Evolutionary conservation across 2,888 invertebrate species (phyloP).

Genomic region (Apomyelois bistriatella): DNA sequence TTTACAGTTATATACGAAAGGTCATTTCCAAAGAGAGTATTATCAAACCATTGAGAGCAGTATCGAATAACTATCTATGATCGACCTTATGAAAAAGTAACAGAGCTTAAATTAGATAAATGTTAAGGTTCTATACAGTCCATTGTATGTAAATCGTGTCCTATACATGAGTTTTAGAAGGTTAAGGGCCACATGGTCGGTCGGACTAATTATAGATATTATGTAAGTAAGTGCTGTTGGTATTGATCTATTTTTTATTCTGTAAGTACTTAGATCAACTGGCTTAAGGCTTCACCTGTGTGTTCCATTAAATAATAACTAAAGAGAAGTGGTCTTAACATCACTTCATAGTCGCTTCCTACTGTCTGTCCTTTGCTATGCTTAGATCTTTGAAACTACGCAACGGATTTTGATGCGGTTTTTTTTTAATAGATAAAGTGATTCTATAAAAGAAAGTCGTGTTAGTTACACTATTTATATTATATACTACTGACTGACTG

Average conservation of each 20-base stretch:
- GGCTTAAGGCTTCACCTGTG: too few relatives aligned
- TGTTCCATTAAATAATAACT: too few relatives aligned
- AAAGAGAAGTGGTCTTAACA: too few relatives aligned
- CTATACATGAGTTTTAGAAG: background rate
- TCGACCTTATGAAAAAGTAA: background rate
- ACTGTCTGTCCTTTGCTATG: too few relatives aligned
- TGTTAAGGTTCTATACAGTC: background rate
- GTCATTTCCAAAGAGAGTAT: slow-evolving; percentile 7
- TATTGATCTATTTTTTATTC: background rate
- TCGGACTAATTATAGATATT: background rate
- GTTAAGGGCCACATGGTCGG: slow-evolving; percentile 7
- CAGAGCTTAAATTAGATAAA: background rate
- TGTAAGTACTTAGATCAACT: background rate
- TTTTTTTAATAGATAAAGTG: too few relatives aligned
- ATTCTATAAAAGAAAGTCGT: too few relatives aligned
- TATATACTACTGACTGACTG: too few relatives aligned
- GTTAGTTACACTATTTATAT: too few relatives aligned
- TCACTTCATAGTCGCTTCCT: too few relatives aligned
- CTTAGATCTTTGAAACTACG: too few relatives aligned
- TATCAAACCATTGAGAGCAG: background rate
- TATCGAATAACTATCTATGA: background rate
- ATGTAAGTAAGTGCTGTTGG: background rate
- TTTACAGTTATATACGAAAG: background rate
- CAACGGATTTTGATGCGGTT: too few relatives aligned
- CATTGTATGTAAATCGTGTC: slow-evolving; percentile 3